A percentile compares a stretch with the other conserved stretches of the same genome.
Evolutionary conservation across 2,888 invertebrate species (phyloP).

Genomic region (Sinhomidia bicolor): DNA sequence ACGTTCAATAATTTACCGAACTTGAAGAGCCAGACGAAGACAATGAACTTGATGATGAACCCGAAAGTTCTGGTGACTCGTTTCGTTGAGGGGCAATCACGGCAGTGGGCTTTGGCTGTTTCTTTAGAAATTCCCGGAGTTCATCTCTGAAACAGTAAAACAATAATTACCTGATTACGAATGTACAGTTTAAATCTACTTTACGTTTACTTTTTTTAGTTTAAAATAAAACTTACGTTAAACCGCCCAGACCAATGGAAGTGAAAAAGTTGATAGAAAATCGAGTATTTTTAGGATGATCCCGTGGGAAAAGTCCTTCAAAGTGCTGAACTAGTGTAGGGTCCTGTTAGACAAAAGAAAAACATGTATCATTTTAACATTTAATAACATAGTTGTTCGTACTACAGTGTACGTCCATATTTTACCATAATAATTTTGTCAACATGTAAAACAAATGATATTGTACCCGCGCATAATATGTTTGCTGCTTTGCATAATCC

Average conservation of each 20-base stretch:
- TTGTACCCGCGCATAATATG: too few relatives aligned
- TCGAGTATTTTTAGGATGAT: constrained; percentile 97
- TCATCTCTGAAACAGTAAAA: constrained; percentile 89
- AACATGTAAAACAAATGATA: too few relatives aligned
- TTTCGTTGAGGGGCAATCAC: constrained; percentile 81
- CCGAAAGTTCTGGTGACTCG: constrained; percentile 55
- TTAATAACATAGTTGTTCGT: too few relatives aligned
- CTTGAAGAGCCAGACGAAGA: constrained; percentile 81
- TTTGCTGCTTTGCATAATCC: too few relatives aligned
- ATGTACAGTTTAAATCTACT: not conserved
- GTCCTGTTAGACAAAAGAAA: too few relatives aligned
- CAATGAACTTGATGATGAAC: constrained; percentile 81
- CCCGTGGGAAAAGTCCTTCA: constrained; percentile 95
- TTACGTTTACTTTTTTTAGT: too few relatives aligned
- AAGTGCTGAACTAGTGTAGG: constrained; percentile 93
- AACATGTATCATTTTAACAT: too few relatives aligned
- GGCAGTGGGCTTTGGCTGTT: constrained; percentile 86
- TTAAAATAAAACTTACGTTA: constrained; percentile 86
- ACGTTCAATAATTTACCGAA: constrained; percentile 13
- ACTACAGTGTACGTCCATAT: too few relatives aligned
- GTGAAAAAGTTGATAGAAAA: constrained; percentile 99
- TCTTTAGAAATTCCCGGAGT: constrained; percentile 92
- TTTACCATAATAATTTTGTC: too few relatives aligned
- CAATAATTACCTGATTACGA: not conserved
- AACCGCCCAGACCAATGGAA: constrained; percentile 96